phyloP scores from a whole-genome alignment of 2,113 vertebrate species.

The Hiodon tergisus region DNA sequence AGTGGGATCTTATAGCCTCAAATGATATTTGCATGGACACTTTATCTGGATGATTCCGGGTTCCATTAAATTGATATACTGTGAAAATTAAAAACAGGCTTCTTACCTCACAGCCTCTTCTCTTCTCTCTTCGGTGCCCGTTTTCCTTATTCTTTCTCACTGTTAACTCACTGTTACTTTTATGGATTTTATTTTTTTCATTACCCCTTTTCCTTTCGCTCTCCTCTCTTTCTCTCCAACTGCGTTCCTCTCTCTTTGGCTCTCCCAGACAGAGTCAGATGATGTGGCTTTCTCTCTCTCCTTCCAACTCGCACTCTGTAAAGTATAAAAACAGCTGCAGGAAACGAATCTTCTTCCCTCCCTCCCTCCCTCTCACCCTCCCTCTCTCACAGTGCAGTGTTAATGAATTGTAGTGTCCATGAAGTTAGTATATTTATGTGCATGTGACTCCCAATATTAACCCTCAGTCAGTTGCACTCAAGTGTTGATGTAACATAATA shows the following conservation, averaged over 20 bases:
- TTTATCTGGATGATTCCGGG: too few species aligned
- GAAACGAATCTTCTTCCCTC: conserved; percentile 29
- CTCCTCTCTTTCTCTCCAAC: conserved; percentile 20
- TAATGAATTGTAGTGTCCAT: conserved; percentile 51
- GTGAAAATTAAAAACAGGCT: conserved; percentile 6
- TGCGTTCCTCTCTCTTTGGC: conserved; percentile 11
- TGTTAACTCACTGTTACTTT: conserved; percentile 31
- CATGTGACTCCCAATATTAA: conserved; percentile 41
- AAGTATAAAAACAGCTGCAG: conserved; percentile 50
- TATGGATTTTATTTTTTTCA: conserved; percentile 20
- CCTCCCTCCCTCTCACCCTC: conserved; percentile 36
- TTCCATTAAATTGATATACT: conserved; percentile 6
- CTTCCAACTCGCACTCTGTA: conserved; percentile 17
- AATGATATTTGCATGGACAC: too few species aligned
- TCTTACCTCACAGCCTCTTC: conserved; percentile 31
- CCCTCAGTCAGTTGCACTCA: conserved; percentile 39
- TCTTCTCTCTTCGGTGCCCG: conserved; percentile 23
- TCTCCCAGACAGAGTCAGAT: conserved; percentile 18
- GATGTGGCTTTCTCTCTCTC: conserved; percentile 25
- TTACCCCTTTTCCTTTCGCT: conserved; percentile 21
- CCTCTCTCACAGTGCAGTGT: conserved; percentile 56
- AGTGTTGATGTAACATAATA: conserved; percentile 41
- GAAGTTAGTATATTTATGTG: conserved; percentile 7
- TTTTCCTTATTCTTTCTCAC: conserved; percentile 28
- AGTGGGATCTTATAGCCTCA: too few species aligned